Evolutionary conservation across 2,888 invertebrate genomes (phyloP), one percentile per base, ranked within the genome.

Genomic region (Pterobdella sp.): DNA sequence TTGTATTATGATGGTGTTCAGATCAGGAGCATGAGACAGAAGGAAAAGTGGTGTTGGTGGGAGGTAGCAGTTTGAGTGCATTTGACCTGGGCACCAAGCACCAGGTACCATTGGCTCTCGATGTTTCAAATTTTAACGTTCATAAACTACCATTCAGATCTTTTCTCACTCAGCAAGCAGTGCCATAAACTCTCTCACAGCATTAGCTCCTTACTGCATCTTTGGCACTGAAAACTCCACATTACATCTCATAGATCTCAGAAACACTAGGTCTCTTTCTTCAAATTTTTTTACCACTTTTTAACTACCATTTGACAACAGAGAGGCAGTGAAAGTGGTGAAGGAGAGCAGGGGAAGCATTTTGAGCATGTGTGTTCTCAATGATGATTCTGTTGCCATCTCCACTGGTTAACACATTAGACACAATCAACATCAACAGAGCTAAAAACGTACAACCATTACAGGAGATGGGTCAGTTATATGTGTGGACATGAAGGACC

Each of bases 151-250:
- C 14, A 74, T 78, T 1, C 77, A 84, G 84, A 75, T 84, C 29
- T 83, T 84, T 79, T 79, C 79, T 29, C 68, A 81, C 26, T 76
- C 79, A 3, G 81, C 81, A 75, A 77, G 78, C 66, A 84, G 87
- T 22, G 84, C 88, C 7, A 87, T 88, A 69, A 89, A 89, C 81
- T 85, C 87, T 37, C 86, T 88, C 75, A 80, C 85, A 66, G 82
- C 86, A 74, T 78, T 88, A 26, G 85, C 86, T 1, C 81, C 86
- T 18, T 82, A 82, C n/a, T 84, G 88, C 76, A 83, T 85, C 3
- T 84, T 85, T 77, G 89, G 89, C n/a, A 88, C 88, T 77, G 87
- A 86, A 77, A 85, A 87, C 82, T 89, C 89, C 74, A 85, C 86
- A 64, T 75, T 84, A 7, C 76, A 79, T 34, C 74, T 80, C n/a